Evolutionary conservation across 2,888 invertebrate species (phyloP), one percentile per base, ranked within the genome.

Genomic region (Megaustenia siamemsis): DNA sequence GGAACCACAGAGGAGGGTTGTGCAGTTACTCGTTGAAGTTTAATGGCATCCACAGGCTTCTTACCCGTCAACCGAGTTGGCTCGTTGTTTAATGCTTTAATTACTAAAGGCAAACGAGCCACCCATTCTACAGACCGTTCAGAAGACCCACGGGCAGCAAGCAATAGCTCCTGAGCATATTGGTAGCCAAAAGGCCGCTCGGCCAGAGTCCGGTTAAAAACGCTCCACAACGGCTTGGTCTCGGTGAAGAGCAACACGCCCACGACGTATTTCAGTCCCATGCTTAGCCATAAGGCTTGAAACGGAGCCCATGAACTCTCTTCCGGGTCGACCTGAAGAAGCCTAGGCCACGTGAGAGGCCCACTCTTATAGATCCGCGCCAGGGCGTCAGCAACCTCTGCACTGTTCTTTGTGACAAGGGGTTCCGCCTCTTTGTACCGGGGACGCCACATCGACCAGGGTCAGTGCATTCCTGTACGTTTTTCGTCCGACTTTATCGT

Each of bases 391-490:
- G 82, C 35, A 8, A 82, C 73, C 0, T 49, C 71, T 49, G 24
- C 1, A 28, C 71, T 40, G 40, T 32, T 45, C 32, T 73, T 82
- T 15, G 53, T 28, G 8, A 8, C 1, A 45, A 73, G 73, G 18
- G 49, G 49, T 18, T 73, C 73, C 5, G 49, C 45, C 18, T 32
- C 49, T 32, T 73, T 73, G 28, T 24, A 73, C 1, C 73, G 73
- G 1, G 10, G 2, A 32, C n/a, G 83, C 83, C 10, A 83, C 56
- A 56, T 83, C 78, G 24, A 78, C 78, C 18, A 83, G 3, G 35
- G 78, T 83, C 24, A 78, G 56, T 1, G 83, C 78, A 40, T 83
- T 79, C 32, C 79, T 83, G 66, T 78, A 83, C 24, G 40, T 69
- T 24, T 38, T 69, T 21, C 69, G 40, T 8, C 40, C 8, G 2